Base-by-base conservation (phyloP, 2,797 vertebrate species). In the Sebastes glaucus region DNA sequence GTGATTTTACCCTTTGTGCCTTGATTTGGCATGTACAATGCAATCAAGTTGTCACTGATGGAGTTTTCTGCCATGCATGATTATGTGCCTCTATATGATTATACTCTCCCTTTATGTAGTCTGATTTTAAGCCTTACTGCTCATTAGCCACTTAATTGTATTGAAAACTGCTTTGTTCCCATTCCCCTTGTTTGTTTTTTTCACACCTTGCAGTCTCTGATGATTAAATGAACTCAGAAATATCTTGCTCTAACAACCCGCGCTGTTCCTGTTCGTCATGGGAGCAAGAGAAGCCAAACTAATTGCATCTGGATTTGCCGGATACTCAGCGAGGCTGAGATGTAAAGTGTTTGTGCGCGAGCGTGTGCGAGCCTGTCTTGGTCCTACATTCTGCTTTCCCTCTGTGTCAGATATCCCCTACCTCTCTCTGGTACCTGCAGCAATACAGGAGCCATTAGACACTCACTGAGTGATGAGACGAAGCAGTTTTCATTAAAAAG, bases 401-500 rank as follows among this genome's bases (percentile, higher is more conserved):
- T 52, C 16, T 52, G 74, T 84, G 89, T 84, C 91, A 92, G 76
- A 82, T 82, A 72, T 84, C 77, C 70, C 78, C 78, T 61, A 52
- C 74, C 84, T 87, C 76, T 84, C 61, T 52, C 52, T 46, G 71
- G 59, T 91, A 94, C 91, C 92, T 94, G 89, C 85, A 93, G 92
- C 88, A 76, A 86, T 82, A 88, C 80, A 83, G 83, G 75, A 78
- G 68, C 88, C 86, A 91, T 93, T 92, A 93, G 86, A 87, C 70
- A 49, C 87, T 87, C 72, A 18, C 85, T 88, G 90, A 91, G 89
- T 82, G 92, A 93, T 91, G 91, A 89, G 85, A 89, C 25, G n/a
- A 75, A 90, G 86, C 88, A 68, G 88, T 89, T 94, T 93, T 94
- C 92, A 93, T 94, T 94, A 93, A 93, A 94, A 94, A 93, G 82